Conservation (phyloP, 1,140 invertebrate genomes). For the Brachionus rotundiformis region DNA sequence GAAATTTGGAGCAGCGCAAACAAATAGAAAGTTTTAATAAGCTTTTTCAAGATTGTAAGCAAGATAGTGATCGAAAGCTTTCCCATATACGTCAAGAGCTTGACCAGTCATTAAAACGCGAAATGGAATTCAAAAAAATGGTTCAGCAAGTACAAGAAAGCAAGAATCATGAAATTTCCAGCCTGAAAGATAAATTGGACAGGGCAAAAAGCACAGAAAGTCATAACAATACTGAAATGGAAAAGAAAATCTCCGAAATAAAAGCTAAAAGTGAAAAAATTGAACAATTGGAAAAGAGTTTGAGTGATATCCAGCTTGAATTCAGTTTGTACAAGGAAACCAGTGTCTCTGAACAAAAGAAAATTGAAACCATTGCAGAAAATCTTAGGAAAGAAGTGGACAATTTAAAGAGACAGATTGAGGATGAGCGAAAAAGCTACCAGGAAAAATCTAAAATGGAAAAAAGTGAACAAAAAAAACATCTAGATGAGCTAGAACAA, state of each 20-base stretch:
- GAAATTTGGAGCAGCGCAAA: constrained; percentile 40
- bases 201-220: not conserved
- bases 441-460: not conserved
- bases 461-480: constrained; percentile 31
- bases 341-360: not conserved
- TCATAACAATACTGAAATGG: not conserved
- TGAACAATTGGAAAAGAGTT: not conserved
- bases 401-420: not conserved
- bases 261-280: constrained; percentile 7
- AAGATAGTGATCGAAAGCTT: constrained; percentile 20
- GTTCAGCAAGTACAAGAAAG: constrained; percentile 23
- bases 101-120: constrained; percentile 12
- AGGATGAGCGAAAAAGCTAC: not conserved
- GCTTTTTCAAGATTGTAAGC: constrained; percentile 34
- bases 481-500: constrained; percentile 12
- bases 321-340: not conserved
- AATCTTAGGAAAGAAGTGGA: not conserved
- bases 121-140: constrained; percentile 41
- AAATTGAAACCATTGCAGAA: not conserved
- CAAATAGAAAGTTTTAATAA: constrained; percentile 34
- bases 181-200: constrained; percentile 27
- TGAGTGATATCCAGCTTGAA: not conserved
- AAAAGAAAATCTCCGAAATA: not conserved
- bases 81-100: constrained; percentile 7
- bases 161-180: constrained; percentile 30